Conservation (phyloP, 2,797 vertebrate species). For the Orestias chungarensis region DNA sequence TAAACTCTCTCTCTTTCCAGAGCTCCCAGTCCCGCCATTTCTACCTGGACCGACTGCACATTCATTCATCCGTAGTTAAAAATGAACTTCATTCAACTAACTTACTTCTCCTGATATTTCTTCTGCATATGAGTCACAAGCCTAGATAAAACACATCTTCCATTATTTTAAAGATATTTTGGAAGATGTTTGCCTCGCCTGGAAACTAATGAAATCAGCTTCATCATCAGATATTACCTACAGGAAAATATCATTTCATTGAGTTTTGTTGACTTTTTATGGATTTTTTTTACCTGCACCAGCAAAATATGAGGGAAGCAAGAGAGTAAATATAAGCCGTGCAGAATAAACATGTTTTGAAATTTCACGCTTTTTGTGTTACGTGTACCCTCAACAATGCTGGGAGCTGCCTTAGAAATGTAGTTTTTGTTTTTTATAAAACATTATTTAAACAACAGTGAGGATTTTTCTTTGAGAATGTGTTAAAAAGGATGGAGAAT, state of each 20-base stretch:
- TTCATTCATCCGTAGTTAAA: too few relatives aligned
- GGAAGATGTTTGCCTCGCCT: not conserved
- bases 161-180: not conserved
- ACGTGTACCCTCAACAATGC: not conserved
- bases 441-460: not conserved
- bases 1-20: too few relatives aligned
- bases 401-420: not conserved
- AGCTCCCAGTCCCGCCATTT: too few relatives aligned
- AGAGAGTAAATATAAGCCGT: not conserved
- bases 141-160: too few relatives aligned
- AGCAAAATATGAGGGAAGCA: not conserved
- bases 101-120: too few relatives aligned
- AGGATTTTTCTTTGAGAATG: not conserved
- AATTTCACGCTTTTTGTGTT: not conserved
- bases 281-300: not conserved
- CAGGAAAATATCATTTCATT: not conserved
- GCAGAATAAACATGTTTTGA: not conserved
- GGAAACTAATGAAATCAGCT: conserved; percentile 2
- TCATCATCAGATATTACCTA: conserved; percentile 4
- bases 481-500: not conserved
- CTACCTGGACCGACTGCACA: too few relatives aligned
- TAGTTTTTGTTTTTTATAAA: not conserved
- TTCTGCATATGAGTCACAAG: too few relatives aligned
- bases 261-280: not conserved
- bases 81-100: too few relatives aligned